Conservation (phyloP, 37 sponge, comb jelly and placozoan genomes). For the Beroe ovata region DNA sequence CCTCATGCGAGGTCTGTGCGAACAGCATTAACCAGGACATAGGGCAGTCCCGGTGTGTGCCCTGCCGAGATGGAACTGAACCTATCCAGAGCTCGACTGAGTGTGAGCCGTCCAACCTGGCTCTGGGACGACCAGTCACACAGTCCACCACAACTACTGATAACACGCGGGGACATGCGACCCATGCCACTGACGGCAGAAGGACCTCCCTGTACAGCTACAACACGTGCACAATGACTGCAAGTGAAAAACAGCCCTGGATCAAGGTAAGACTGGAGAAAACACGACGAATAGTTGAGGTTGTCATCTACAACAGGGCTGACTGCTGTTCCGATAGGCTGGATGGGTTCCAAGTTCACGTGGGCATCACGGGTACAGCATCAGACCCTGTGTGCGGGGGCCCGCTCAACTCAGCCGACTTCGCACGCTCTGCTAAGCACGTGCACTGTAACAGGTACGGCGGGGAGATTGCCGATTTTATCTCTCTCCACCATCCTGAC, state of each 20-base stretch:
- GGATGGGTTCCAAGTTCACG: constrained; percentile 29
- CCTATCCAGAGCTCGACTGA: constrained; percentile 5
- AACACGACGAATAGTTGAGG: not conserved
- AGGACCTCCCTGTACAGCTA: not conserved
- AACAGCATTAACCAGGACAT: constrained; percentile 48
- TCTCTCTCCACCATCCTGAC: constrained; percentile 13
- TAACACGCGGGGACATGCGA: not conserved
- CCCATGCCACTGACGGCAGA: constrained; percentile 14
- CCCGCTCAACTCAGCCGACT: constrained; percentile 11
- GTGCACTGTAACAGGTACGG: not conserved
- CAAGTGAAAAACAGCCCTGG: not conserved
- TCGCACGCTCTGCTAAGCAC: not conserved
- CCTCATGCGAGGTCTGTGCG: not conserved
- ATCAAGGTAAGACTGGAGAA: constrained; percentile 9
- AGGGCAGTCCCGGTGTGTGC: constrained; percentile 23
- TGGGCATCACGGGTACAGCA: not conserved
- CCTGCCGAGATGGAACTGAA: constrained; percentile 1
- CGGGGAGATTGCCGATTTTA: not conserved
- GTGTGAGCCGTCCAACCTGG: constrained; percentile 49
- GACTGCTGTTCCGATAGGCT: constrained; percentile 37
- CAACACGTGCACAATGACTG: not conserved
- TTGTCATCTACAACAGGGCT: constrained; percentile 1
- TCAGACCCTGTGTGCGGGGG: constrained; percentile 29
- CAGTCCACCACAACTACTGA: constrained; percentile 12
- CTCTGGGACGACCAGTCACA: not conserved